Evolutionary conservation across 2,797 vertebrate genomes (phyloP).

Genomic region (Spizella passerina): DNA sequence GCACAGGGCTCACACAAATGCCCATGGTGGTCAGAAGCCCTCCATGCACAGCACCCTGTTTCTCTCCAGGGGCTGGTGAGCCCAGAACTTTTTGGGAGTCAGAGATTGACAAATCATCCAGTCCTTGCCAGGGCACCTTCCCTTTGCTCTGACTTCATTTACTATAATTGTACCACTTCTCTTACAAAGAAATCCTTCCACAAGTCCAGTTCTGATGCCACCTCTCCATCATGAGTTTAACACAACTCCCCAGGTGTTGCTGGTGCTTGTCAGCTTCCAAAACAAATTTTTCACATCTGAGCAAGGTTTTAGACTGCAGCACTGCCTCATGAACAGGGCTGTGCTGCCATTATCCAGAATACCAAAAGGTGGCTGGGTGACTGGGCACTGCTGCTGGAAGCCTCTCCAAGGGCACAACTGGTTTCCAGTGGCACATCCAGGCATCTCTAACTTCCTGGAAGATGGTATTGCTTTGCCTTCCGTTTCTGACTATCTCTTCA

Average conservation of each 20-base stretch:
- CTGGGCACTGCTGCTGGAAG: neutral
- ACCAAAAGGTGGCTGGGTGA: accelerated
- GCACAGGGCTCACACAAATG: neutral
- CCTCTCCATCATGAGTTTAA: neutral
- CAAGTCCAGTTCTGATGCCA: neutral
- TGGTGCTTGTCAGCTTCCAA: neutral
- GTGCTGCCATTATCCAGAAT: neutral
- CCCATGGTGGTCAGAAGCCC: accelerated
- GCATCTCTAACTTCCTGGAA: neutral
- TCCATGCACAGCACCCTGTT: accelerated
- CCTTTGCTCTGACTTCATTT: neutral
- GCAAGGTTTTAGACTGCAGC: neutral
- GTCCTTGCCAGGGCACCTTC: neutral
- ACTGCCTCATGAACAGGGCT: accelerated
- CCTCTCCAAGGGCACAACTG: neutral
- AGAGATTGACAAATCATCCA: neutral
- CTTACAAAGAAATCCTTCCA: neutral
- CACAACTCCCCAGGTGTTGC: neutral
- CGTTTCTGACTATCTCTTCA: neutral
- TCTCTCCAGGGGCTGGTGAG: neutral
- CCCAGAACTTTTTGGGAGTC: neutral
- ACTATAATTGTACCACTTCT: neutral
- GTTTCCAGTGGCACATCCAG: neutral
- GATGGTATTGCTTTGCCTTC: neutral
- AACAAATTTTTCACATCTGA: neutral